phyloP scores from a whole-genome alignment of 2,888 invertebrate species.

The Leptarthrus brevirostris region DNA sequence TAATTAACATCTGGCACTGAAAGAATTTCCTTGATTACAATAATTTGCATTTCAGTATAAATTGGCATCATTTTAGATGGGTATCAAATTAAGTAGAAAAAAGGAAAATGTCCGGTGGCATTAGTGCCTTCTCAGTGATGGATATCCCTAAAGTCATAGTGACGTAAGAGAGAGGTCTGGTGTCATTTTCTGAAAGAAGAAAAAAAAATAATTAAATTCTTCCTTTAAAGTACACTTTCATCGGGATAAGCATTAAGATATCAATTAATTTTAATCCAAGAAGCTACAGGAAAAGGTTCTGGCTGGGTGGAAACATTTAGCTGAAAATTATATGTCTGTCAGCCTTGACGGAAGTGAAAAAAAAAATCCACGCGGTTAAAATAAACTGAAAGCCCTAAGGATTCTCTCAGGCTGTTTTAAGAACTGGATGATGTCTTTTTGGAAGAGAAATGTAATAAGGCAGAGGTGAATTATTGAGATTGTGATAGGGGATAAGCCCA shows the following conservation, averaged over 20 bases:
- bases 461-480: constrained; percentile 44
- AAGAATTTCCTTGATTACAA: background rate
- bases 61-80: constrained; percentile 4
- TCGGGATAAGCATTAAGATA: constrained; percentile 40
- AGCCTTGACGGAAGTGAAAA: constrained; percentile 25
- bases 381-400: constrained; percentile 21
- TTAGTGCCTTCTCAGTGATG: constrained; percentile 23
- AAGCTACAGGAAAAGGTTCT: constrained; percentile 14
- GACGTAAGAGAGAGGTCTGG: constrained; percentile 2
- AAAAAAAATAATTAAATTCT: constrained; percentile 42
- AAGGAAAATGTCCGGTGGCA: constrained; percentile 18
- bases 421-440: background rate
- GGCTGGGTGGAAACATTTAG: background rate
- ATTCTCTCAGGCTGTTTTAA: constrained; percentile 25
- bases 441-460: background rate
- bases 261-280: constrained; percentile 47
- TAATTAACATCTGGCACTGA: constrained; percentile 10
- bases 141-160: constrained; percentile 17
- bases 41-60: constrained; percentile 20
- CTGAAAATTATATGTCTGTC: constrained; percentile 28
- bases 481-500: constrained; percentile 18
- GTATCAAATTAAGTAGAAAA: constrained; percentile 16
- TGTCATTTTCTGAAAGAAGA: constrained; percentile 22
- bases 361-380: constrained; percentile 27
- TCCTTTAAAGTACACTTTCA: constrained; percentile 27